Percentiles rank a stretch among this genome's conserved stretches.
Conservation (phyloP, 1,140 invertebrate species). For the Phymorhynchus buccinoides region DNA sequence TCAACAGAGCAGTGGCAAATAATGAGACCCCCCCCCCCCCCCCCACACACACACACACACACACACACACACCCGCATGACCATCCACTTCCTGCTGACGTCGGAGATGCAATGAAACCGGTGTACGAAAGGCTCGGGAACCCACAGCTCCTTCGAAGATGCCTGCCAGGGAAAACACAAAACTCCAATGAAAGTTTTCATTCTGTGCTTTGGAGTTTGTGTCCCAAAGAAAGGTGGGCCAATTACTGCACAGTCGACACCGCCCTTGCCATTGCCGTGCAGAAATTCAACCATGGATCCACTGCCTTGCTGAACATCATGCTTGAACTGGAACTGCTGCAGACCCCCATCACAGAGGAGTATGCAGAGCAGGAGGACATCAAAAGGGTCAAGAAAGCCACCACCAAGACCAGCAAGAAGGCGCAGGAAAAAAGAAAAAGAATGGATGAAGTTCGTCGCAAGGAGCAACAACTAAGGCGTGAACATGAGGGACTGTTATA, state of each 20-base stretch:
- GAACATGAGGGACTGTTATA: too few relatives aligned
- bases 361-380: not conserved
- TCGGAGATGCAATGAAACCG: not conserved
- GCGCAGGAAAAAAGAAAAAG: too few relatives aligned
- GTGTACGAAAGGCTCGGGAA: constrained; percentile 1
- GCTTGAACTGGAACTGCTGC: not conserved
- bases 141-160: not conserved
- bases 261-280: not conserved
- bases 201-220: too few relatives aligned
- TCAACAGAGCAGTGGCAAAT: not conserved
- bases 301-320: not conserved
- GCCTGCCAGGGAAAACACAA: constrained; percentile 5
- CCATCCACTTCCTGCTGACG: not conserved
- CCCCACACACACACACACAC: too few relatives aligned
- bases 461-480: too few relatives aligned
- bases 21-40: not conserved
- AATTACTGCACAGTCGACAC: not conserved
- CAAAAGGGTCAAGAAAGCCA: too few relatives aligned
- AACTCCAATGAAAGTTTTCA: too few relatives aligned
- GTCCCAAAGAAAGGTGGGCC: not conserved
- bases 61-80: not conserved
- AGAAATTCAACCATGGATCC: not conserved
- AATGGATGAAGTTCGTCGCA: too few relatives aligned
- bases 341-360: not conserved
- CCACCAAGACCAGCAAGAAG: too few relatives aligned